Evolutionary conservation across 2,113 vertebrate species (phyloP).

Genomic region (Barnardius zonarius): DNA sequence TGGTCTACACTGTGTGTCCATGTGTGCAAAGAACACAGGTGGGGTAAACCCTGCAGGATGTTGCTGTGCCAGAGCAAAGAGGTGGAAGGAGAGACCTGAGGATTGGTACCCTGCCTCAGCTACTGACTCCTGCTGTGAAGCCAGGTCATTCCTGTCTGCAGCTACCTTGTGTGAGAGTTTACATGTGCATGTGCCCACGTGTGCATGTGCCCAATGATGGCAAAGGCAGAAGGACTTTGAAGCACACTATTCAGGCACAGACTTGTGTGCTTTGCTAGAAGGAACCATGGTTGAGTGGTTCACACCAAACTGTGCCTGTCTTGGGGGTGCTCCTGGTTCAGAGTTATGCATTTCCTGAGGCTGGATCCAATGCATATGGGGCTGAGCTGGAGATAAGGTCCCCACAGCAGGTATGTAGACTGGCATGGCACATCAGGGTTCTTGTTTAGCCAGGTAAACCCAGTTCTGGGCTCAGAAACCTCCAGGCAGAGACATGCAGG

Average conservation of each 20-base stretch:
- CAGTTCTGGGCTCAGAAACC: not conserved
- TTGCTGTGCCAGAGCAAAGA: not conserved
- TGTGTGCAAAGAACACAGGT: not conserved
- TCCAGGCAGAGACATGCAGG: not conserved
- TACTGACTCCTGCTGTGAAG: not conserved
- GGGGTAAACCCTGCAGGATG: not conserved
- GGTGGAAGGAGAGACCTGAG: not conserved
- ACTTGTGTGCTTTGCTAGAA: not conserved
- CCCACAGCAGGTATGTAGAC: fast-evolving
- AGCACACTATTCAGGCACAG: not conserved
- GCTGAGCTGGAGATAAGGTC: not conserved
- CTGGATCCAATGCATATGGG: not conserved
- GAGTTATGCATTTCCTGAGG: not conserved
- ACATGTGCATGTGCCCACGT: not conserved
- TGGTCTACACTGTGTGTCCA: not conserved
- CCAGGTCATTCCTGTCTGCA: not conserved
- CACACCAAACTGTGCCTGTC: not conserved
- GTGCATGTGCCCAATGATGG: not conserved
- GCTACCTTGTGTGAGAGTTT: not conserved
- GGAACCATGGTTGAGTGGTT: not conserved
- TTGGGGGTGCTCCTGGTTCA: not conserved
- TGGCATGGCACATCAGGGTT: not conserved
- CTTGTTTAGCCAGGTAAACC: not conserved
- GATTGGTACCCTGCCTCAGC: not conserved
- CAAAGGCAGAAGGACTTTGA: not conserved